Base-by-base conservation (phyloP, 2,113 vertebrate species). In the Natator depressus region DNA sequence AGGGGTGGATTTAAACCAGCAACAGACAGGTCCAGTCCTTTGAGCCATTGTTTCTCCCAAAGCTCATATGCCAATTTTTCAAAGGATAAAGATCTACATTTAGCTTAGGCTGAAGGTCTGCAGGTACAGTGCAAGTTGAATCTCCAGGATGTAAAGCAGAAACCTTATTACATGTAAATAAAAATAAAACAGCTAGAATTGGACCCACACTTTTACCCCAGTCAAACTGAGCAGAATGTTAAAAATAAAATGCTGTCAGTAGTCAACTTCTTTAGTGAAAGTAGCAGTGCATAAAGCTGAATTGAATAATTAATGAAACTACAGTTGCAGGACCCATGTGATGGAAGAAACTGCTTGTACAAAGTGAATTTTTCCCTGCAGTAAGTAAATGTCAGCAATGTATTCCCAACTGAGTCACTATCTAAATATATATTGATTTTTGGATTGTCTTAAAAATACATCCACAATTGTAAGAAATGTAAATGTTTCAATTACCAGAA, bases 271-370 rank as follows among this genome's bases (percentile, higher is more conserved):
- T 86, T 94, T 92, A 96, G 94, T 76, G 93, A 96, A 95, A 85
- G 88, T 91, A 96, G 93, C 87, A 88, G 80, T 85, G 76, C 84
- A n/a, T 89, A 89, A 91, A 89, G 83, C 55, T 89, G 69, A 92
- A 93, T 5, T 96, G 93, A 98, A 96, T 96, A 97, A 96, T 93
- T 89, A 96, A 96, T 91, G 55, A 94, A 90, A 81, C 53, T 89
- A 94, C 49, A 88, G 76, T 59, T 89, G 85, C 82, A 91, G 91
- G 91, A 88, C 80, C 92, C 51, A 84, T 3, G 57, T 2, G 31
- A 89, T 31, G 79, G 62, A 42, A 84, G 75, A 83, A 89, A 78
- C 17, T 13, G 22, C 59, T 50, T 31, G 38, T 69, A 57, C 78
- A 50, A 84, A 10, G 8, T 4, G 76, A 5, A 42, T 57, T 35